These are phyloP conservation scores for Martes flavigula DNA, from an alignment of 2,797 vertebrate species.

Conservation along the genomic window DNA sequence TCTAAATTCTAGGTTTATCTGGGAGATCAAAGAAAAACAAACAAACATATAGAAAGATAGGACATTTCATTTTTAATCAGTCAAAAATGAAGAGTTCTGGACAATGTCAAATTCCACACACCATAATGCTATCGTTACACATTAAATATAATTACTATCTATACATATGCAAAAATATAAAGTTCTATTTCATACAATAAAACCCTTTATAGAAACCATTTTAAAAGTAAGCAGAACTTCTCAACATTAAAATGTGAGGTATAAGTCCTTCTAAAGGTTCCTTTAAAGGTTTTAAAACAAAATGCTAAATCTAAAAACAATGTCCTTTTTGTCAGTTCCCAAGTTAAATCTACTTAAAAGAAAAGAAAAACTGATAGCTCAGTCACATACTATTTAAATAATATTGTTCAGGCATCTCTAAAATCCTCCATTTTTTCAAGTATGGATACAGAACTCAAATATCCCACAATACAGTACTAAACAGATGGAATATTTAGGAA, in stretches of 20 bases:
- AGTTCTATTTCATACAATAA: constrained; percentile 82
- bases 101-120: constrained; percentile 78
- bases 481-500: constrained; percentile 37
- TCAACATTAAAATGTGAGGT: constrained; percentile 75
- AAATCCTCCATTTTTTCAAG: constrained; percentile 73
- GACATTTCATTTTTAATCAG: constrained; percentile 81
- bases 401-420: constrained; percentile 56
- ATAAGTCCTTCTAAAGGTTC: constrained; percentile 74
- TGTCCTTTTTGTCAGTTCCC: constrained; percentile 35
- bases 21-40: constrained; percentile 36
- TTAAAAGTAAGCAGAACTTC: constrained; percentile 82
- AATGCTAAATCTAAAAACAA: constrained; percentile 75
- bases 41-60: constrained; percentile 64
- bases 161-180: constrained; percentile 86
- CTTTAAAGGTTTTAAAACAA: constrained; percentile 79
- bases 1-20: neutral
- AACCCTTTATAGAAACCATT: constrained; percentile 83
- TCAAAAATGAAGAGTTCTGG: constrained; percentile 72
- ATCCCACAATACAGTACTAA: constrained; percentile 67
- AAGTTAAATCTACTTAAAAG: constrained; percentile 73
- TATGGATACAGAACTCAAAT: constrained; percentile 63
- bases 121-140: constrained; percentile 78
- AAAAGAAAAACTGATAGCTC: constrained; percentile 69
- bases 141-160: constrained; percentile 83
- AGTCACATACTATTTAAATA: constrained; percentile 55